phyloP scores from a whole-genome alignment of 2,797 vertebrate species.

The Silurus lanzhouensis region DNA sequence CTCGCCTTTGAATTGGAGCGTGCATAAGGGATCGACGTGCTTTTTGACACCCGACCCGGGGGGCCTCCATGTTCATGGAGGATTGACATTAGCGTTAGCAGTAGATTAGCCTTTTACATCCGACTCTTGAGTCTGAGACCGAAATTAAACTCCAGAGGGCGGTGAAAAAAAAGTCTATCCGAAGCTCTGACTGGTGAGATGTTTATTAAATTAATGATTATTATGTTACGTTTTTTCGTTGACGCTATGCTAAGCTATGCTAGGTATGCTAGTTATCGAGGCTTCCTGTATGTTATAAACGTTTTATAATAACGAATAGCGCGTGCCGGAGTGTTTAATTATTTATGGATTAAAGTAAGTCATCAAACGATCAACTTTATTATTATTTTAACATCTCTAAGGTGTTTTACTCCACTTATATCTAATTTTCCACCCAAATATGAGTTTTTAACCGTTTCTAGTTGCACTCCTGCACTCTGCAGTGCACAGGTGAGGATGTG shows the following conservation, averaged over 20 bases:
- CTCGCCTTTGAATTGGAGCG: background rate
- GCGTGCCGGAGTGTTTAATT: too few relatives aligned
- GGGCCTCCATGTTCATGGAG: background rate
- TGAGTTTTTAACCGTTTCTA: too few relatives aligned
- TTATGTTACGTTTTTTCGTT: background rate
- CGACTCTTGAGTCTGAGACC: background rate
- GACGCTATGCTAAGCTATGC: background rate
- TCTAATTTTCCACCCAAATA: too few relatives aligned
- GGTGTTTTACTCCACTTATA: too few relatives aligned
- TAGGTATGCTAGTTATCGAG: background rate
- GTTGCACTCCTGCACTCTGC: too few relatives aligned
- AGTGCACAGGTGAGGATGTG: too few relatives aligned
- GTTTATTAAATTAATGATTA: background rate
- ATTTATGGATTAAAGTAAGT: too few relatives aligned
- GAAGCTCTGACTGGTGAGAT: constrained; percentile 25
- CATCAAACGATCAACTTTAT: too few relatives aligned
- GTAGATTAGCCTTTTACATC: background rate
- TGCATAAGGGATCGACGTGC: background rate
- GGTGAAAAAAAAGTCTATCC: background rate
- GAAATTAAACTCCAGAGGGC: background rate
- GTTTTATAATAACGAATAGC: too few relatives aligned
- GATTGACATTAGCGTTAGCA: constrained; percentile 17
- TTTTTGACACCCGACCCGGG: background rate
- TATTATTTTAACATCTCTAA: too few relatives aligned
- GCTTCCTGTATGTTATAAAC: background rate